Base-by-base conservation (phyloP, 2,113 vertebrate species). In the Rhinopithecus roxellana region DNA sequence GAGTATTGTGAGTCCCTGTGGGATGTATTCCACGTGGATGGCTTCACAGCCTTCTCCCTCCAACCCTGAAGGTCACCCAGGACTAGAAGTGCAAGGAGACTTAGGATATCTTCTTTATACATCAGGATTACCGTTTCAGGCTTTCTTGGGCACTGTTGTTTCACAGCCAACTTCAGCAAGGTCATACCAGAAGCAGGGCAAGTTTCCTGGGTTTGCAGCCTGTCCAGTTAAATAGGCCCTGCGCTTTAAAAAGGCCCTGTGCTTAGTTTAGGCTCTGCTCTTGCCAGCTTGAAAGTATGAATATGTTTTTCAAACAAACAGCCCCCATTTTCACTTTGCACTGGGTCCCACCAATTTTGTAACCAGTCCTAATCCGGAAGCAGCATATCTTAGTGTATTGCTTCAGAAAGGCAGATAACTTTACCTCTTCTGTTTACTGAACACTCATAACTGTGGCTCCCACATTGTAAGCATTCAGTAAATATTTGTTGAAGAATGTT, bases 61-160 rank as follows among this genome's bases (percentile, higher is more conserved):
- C 27, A 25, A 45, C 8, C 23, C 23, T 5, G 23, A 52, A 55
- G 23, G 14, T 81, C 55, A 67, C 2, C 25, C 16, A 52, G 59
- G 16, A 9, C 64, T 11, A 3, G 35, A 40, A 45, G 23, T 40
- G 0, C 7, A 17, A 61, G 27, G 43, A 72, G 12, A 10, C n/a
- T 1, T 1, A 13, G 17, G 1, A 4, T 13, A 38, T 57, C 27
- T 40, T 55, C 14, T n/a, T 77, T 2, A 23, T 35, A 14, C 3
- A 6, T 32, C 12, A 25, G 3, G 27, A 78, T 77, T 6, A 38
- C 16, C 1, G 0, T 52, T 18, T 6, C 14, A 20, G 43, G 16
- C 61, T 72, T n/a, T 92, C 45, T 11, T 40, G 70, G 43, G 8
- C 70, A 48, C 8, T 2, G 3, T 18, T 35, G 20, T 74, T 82